Conservation (phyloP, 2,797 vertebrate species). For the Chrosomus eos region DNA sequence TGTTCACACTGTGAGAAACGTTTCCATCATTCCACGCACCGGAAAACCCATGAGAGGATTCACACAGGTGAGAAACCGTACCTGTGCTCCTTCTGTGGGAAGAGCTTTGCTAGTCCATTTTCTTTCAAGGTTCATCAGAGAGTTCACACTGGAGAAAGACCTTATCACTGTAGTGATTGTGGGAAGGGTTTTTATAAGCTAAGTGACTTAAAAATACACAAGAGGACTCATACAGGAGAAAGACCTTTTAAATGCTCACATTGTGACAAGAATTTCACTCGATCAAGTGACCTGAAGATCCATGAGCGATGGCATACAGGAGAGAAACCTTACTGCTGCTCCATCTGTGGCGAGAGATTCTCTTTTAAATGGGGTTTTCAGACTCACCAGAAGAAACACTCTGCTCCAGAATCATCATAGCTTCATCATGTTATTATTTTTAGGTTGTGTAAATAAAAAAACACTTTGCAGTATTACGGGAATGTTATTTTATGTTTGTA, state of each 20-base stretch:
- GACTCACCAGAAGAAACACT: not conserved
- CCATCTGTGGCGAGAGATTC: not conserved
- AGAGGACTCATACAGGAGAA: not conserved
- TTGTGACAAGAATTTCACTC: not conserved
- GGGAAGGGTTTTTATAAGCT: not conserved
- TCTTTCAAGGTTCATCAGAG: not conserved
- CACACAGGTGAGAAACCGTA: not conserved
- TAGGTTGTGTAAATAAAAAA: not conserved
- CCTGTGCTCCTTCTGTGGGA: not conserved
- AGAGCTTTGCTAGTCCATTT: not conserved
- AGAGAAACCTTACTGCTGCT: not conserved
- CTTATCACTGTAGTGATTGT: not conserved
- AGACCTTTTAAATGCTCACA: not conserved
- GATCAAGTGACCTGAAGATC: not conserved
- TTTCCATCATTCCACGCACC: conserved; percentile 24
- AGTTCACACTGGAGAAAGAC: not conserved
- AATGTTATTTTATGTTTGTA: not conserved
- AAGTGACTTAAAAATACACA: not conserved
- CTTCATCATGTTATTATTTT: not conserved
- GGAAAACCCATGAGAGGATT: conserved; percentile 34
- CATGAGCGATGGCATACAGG: not conserved
- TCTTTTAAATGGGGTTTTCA: not conserved
- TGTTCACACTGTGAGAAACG: conserved; percentile 51
- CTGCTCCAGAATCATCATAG: not conserved
- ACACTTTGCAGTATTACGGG: not conserved